Percentiles rank a stretch among this genome's conserved stretches.
These are phyloP conservation scores for Antechinus stuartii DNA, from an alignment of 2,113 vertebrate genomes.

Conservation along the genomic window DNA sequence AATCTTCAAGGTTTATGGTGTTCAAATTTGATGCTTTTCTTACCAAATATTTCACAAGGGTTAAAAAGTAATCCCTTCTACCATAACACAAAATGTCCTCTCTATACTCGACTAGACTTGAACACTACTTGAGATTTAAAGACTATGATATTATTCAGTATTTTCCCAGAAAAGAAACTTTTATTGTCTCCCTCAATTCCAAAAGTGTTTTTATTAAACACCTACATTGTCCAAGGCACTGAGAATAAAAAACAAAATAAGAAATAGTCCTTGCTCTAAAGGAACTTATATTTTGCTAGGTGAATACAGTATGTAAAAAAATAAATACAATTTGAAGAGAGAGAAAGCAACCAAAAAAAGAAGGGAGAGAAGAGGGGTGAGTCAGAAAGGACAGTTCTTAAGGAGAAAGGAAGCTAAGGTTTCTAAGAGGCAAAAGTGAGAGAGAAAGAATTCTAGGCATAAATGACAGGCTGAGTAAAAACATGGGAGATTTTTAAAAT, in stretches of 20 bases:
- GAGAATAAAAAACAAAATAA: not conserved
- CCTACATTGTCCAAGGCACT: not conserved
- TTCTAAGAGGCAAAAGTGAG: not conserved
- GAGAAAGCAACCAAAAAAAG: not conserved
- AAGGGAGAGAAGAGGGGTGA: too few relatives aligned
- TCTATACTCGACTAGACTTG: not conserved
- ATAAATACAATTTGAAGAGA: not conserved
- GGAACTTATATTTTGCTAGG: not conserved
- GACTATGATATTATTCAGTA: not conserved
- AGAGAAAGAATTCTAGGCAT: not conserved
- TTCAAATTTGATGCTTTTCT: not conserved
- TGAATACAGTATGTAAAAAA: not conserved
- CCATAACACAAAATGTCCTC: constrained; percentile 6
- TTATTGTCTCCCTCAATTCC: not conserved
- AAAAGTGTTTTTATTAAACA: not conserved
- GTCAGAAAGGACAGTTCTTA: not conserved
- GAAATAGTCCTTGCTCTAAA: not conserved
- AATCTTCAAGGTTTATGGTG: not conserved
- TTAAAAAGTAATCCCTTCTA: constrained; percentile 13
- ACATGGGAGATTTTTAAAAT: not conserved
- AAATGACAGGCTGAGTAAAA: not conserved
- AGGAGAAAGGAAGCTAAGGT: not conserved
- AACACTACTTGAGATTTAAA: constrained; percentile 37
- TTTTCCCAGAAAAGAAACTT: not conserved
- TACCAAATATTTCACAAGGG: not conserved